Conservation (phyloP, 1,140 invertebrate species). For the Holotrichia oblita region DNA sequence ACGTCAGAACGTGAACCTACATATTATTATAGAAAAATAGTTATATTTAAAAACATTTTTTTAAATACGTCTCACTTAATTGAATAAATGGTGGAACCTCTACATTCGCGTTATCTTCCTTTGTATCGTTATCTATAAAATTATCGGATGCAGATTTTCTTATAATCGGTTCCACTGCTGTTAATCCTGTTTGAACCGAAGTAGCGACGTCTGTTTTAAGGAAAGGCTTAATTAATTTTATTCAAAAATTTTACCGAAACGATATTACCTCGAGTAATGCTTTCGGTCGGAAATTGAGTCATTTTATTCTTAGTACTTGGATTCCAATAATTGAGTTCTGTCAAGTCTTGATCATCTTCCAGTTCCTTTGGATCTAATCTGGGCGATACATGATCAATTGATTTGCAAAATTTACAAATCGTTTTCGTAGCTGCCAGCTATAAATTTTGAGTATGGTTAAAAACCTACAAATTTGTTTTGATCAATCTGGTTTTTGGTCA, state of each 20-base stretch:
- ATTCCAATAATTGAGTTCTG: slow-evolving; percentile 6
- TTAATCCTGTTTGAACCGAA: not conserved
- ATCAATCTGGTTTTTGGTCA: no score
- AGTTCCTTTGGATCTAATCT: not conserved
- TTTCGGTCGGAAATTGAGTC: not conserved
- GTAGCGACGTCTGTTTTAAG: not conserved
- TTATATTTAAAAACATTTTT: no score
- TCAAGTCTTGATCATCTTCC: not conserved
- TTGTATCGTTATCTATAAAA: no score
- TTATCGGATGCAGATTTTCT: no score
- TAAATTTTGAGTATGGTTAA: not conserved
- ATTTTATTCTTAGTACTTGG: not conserved
- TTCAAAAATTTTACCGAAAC: not conserved
- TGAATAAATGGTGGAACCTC: no score
- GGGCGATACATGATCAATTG: not conserved
- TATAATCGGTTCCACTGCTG: no score
- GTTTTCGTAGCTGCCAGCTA: not conserved
- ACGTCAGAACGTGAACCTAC: no score
- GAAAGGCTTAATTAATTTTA: not conserved
- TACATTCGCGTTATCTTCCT: no score
- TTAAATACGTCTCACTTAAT: no score
- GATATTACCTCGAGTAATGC: not conserved
- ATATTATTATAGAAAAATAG: no score
- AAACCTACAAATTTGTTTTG: no score
- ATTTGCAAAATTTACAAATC: not conserved